A percentile compares a stretch with the other conserved stretches of the same genome.
phyloP scores from a whole-genome alignment of 2,797 vertebrate genomes.

The Bufotes viridis region DNA sequence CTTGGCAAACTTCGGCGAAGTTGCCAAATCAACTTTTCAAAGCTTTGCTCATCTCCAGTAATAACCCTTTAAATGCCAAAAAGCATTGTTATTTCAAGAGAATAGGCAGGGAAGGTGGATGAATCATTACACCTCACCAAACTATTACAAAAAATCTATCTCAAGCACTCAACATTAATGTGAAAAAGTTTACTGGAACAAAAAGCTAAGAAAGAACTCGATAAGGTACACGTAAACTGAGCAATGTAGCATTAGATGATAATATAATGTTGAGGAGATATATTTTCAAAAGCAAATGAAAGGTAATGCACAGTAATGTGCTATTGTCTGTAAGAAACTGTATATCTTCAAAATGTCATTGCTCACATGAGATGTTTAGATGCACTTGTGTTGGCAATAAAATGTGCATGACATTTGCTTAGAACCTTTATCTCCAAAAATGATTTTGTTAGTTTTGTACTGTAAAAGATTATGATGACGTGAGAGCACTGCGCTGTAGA shows the following conservation, averaged over 20 bases:
- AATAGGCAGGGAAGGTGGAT: background rate
- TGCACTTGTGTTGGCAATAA: background rate
- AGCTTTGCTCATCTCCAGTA: background rate
- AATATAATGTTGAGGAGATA: constrained; percentile 9
- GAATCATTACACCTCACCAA: constrained; percentile 15
- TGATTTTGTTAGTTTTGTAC: background rate
- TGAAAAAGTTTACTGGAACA: background rate
- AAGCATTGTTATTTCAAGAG: background rate
- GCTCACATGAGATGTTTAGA: constrained; percentile 5
- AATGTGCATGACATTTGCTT: background rate
- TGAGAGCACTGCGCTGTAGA: background rate
- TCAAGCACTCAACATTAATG: background rate
- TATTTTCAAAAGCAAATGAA: constrained; percentile 27
- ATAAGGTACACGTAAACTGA: constrained; percentile 5
- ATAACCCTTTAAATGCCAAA: background rate
- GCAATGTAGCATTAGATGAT: constrained; percentile 4
- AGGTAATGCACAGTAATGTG: constrained; percentile 13
- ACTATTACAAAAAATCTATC: too few species aligned
- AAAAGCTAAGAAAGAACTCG: background rate
- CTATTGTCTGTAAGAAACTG: background rate
- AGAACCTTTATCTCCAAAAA: background rate
- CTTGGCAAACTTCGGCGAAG: too few species aligned
- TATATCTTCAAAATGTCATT: constrained; percentile 32
- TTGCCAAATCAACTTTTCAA: too few species aligned
- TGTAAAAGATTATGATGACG: background rate